Evolutionary conservation across 2,797 vertebrate species (phyloP).

Genomic region (Sebastes diploproa): DNA sequence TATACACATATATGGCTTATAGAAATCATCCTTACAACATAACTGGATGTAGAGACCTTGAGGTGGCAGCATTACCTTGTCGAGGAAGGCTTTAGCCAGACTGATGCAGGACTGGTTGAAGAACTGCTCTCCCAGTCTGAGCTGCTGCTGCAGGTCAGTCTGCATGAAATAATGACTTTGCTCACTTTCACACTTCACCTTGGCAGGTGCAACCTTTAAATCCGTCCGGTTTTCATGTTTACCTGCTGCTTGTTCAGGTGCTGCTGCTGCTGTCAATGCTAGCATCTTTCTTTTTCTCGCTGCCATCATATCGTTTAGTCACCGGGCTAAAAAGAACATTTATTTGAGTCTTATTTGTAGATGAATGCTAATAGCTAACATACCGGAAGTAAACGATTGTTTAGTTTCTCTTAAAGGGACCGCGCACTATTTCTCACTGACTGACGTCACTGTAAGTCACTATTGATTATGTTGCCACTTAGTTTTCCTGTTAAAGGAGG

Average conservation of each 20-base stretch:
- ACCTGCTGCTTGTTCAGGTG: background rate
- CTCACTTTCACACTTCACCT: background rate
- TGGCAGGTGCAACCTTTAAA: background rate
- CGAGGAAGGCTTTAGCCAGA: slow-evolving; percentile 90
- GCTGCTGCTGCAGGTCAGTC: slow-evolving; percentile 24
- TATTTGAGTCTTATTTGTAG: background rate
- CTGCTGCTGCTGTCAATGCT: background rate
- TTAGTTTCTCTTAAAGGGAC: slow-evolving; percentile 71
- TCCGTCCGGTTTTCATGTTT: background rate
- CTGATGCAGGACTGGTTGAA: slow-evolving; percentile 87
- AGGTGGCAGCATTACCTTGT: slow-evolving; percentile 83
- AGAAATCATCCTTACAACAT: background rate
- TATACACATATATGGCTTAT: too few species aligned
- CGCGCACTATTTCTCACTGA: background rate
- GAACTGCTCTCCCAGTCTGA: slow-evolving; percentile 81
- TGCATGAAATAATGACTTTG: slow-evolving; percentile 83
- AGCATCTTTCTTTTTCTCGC: slow-evolving; percentile 70
- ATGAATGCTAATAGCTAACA: background rate
- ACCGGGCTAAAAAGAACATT: background rate
- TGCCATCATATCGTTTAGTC: slow-evolving; percentile 72
- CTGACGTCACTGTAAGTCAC: too few species aligned
- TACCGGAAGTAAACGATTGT: slow-evolving; percentile 45
- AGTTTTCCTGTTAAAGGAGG: background rate
- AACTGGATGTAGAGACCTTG: background rate
- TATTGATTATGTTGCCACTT: background rate